A percentile compares a stretch with the other conserved stretches of the same genome.
These are phyloP conservation scores for Drosophila greeni DNA, from an alignment of 2,888 invertebrate species.

Conservation along the genomic window DNA sequence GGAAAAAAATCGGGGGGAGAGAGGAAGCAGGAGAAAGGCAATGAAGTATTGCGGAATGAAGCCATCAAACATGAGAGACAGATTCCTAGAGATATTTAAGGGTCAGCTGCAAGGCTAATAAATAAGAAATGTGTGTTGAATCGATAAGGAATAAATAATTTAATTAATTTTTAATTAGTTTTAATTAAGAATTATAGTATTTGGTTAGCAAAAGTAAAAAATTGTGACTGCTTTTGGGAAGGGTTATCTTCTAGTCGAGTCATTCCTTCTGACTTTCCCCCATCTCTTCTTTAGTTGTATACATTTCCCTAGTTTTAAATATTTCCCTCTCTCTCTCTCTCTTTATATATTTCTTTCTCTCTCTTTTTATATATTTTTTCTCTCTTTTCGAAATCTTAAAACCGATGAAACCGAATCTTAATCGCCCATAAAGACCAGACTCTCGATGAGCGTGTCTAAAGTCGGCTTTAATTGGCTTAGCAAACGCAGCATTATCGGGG, in stretches of 20 bases:
- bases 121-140: neutral
- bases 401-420: conserved; percentile 39
- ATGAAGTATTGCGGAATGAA: conserved; percentile 1
- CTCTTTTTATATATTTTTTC: neutral
- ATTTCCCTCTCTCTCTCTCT: too few relatives aligned
- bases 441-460: conserved; percentile 66
- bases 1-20: neutral
- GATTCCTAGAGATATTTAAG: neutral
- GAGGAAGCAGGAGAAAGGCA: neutral
- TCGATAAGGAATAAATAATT: too few relatives aligned
- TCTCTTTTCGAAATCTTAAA: conserved; percentile 10
- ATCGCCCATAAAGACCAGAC: conserved; percentile 37
- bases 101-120: neutral
- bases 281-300: neutral
- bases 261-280: neutral
- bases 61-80: neutral
- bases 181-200: too few relatives aligned
- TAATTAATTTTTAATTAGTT: too few relatives aligned
- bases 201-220: too few relatives aligned
- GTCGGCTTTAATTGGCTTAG: conserved; percentile 68
- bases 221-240: too few relatives aligned
- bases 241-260: too few relatives aligned
- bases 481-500: conserved; percentile 30
- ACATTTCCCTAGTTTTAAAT: neutral
- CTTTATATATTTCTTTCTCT: too few relatives aligned